Conservation (phyloP, 2,113 vertebrate genomes). For the Limnothrissa miodon region DNA sequence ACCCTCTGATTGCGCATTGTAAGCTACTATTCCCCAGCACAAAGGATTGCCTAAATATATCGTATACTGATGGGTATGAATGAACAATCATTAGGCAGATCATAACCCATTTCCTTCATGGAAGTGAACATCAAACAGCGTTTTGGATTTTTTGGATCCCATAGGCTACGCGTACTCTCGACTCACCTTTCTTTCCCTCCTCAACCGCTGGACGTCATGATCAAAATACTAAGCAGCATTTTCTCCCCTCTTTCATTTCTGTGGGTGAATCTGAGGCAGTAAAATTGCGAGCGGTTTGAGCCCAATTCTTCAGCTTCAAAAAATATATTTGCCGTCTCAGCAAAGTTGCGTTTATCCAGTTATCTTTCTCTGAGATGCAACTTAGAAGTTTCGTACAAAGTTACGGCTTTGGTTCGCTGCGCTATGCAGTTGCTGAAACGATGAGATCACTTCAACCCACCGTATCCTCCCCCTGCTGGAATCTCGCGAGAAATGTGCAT, state of each 20-base stretch:
- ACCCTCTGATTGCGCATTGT: slow-evolving; percentile 11
- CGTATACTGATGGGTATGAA: not conserved
- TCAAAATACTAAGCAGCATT: slow-evolving; percentile 14
- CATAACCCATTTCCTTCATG: not conserved
- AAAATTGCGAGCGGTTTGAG: not conserved
- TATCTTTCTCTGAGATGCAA: slow-evolving; percentile 9
- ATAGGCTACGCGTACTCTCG: not conserved
- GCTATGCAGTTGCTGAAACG: slow-evolving; percentile 13
- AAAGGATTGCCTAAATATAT: not conserved
- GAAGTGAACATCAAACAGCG: not conserved
- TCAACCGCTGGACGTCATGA: slow-evolving; percentile 13
- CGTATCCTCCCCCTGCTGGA: slow-evolving; percentile 8
- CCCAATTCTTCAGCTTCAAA: not conserved
- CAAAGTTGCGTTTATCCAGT: slow-evolving; percentile 12
- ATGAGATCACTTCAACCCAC: slow-evolving; percentile 9
- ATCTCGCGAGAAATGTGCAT: slow-evolving; percentile 2
- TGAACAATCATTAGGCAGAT: not conserved
- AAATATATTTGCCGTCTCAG: not conserved
- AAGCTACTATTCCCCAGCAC: not conserved
- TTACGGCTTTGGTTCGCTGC: slow-evolving; percentile 13
- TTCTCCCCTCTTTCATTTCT: slow-evolving; percentile 4
- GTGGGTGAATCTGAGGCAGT: not conserved
- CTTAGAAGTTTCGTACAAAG: slow-evolving; percentile 9
- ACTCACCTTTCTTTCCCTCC: slow-evolving; percentile 13
- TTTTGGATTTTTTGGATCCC: not conserved